phyloP scores from a whole-genome alignment of 2,888 invertebrate genomes.

The Synergus itoensis region DNA sequence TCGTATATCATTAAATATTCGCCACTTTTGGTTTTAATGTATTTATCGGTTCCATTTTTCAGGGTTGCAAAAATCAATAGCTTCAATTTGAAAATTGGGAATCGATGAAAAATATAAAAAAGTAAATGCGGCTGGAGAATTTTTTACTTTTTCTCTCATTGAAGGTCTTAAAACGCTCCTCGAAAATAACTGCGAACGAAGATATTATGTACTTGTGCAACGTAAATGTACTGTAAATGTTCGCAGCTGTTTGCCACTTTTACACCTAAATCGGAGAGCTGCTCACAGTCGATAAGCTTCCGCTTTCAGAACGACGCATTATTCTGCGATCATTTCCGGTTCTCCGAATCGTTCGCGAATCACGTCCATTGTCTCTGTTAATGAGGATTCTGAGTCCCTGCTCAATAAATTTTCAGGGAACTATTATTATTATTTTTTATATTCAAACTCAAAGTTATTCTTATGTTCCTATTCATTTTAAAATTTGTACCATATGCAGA shows the following conservation, averaged over 20 bases:
- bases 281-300: not conserved
- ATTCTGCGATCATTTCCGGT: conserved; percentile 2
- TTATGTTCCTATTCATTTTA: not conserved
- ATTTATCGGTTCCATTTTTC: too few relatives aligned
- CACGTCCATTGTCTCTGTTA: not conserved
- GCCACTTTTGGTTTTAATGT: too few relatives aligned
- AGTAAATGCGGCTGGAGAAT: not conserved
- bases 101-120: too few relatives aligned
- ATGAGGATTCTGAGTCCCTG: not conserved
- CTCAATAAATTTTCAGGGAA: not conserved
- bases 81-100: too few relatives aligned
- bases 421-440: not conserved
- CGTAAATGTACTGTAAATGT: not conserved
- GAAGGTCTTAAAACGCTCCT: not conserved
- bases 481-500: not conserved
- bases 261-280: not conserved
- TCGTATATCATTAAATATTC: not conserved
- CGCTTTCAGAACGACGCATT: not conserved
- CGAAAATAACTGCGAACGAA: not conserved
- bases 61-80: too few relatives aligned
- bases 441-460: too few relatives aligned
- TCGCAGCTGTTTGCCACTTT: not conserved
- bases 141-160: not conserved
- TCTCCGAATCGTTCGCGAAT: not conserved
- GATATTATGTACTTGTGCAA: conserved; percentile 3